Base-by-base conservation (phyloP, 2,888 invertebrate genomes). In the Agrotis puta region DNA sequence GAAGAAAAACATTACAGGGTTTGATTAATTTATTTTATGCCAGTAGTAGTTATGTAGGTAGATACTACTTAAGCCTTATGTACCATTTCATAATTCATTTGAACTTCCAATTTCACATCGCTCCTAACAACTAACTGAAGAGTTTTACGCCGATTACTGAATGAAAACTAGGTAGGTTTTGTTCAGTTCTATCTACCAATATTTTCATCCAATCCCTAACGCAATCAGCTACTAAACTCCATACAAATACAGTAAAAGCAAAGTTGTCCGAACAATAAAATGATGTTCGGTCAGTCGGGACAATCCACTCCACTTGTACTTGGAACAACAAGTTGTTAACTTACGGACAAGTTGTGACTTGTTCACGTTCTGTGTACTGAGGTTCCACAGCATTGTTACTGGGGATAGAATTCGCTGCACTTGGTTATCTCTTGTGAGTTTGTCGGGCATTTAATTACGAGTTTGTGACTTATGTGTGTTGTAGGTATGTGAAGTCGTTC, bases 251-350 rank as follows among this genome's bases (percentile, higher is more conserved):
- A 65, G 74, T 77, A 75, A 86, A 84, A 83, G 70, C 77, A 81
- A 85, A 83, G 79, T 86, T 82, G 63, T 67, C 39, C 63, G 33
- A 63, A 85, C 87, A 83, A 86, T 86, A 86, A 85, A 88, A 83
- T 82, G 84, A 82, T 82, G 81, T 84, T 87, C 51, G 84, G 75
- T 83, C 85, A 84, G 74, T 57, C 71, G 81, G 76, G 81, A 82
- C 85, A 83, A 85, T 77, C 85, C 79, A 70, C 78, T 75, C 74
- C 75, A 63, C 39, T 64, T 22, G 77, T 85, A 84, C 81, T 80
- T 80, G 75, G 87, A 84, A 87, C 87, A 89, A 89, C 88, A 88
- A 91, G 85, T 90, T 91, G 88, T 88, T 88, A 90, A 89, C 88
- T 90, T 87, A 82, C 75, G 75, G 86, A 85, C 85, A 79, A 88